Evolutionary conservation across 2,113 vertebrate genomes (phyloP).

Genomic region (Crocuta crocuta): DNA sequence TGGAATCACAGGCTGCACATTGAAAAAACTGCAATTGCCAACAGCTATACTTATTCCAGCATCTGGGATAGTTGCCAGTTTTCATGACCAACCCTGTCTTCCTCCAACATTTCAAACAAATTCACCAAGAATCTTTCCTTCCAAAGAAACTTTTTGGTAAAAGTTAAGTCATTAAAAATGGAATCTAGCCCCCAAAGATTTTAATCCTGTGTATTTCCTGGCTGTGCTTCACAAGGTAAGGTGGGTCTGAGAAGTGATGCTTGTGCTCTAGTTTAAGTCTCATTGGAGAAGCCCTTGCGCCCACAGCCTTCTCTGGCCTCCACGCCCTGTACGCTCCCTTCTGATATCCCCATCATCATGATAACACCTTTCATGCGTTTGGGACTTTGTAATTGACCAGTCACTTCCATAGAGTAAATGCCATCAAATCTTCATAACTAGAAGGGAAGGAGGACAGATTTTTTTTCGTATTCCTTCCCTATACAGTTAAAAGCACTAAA

Average conservation of each 20-base stretch:
- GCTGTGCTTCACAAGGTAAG: not conserved
- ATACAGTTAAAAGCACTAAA: not conserved
- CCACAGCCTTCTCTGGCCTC: not conserved
- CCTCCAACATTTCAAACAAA: not conserved
- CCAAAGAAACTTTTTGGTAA: not conserved
- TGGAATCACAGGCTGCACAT: not conserved
- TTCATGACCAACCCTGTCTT: not conserved
- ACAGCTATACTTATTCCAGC: not conserved
- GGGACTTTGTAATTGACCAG: not conserved
- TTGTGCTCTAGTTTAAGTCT: not conserved
- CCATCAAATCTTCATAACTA: not conserved
- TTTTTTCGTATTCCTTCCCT: not conserved
- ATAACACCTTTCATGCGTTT: not conserved
- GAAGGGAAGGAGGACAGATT: not conserved
- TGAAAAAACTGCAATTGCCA: conserved; percentile 21
- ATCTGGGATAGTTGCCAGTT: not conserved
- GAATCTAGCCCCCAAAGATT: not conserved
- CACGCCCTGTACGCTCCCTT: not conserved
- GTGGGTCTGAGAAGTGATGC: not conserved
- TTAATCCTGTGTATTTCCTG: not conserved
- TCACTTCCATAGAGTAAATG: not conserved
- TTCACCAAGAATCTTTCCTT: conserved; percentile 33
- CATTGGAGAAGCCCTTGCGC: not conserved
- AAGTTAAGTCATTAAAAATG: not conserved
- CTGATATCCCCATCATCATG: not conserved